These are phyloP conservation scores for Bergia sp. DNA, from an alignment of 92 coral and sea anemone genomes.

Conservation along the genomic window DNA sequence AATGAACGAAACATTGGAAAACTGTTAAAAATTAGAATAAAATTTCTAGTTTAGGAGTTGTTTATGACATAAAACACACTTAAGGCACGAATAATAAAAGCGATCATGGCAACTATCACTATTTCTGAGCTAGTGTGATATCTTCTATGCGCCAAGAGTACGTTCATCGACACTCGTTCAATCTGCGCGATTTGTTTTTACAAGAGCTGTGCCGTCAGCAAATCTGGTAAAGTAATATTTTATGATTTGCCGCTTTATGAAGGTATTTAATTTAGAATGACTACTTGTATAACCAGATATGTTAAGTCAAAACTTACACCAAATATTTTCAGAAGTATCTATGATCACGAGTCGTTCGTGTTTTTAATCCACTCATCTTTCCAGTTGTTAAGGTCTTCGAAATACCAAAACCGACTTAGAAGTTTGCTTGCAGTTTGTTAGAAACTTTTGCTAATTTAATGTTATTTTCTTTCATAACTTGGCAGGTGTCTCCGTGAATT, in stretches of 20 bases:
- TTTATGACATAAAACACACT: too few species aligned
- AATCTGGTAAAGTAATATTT: conserved; percentile 1
- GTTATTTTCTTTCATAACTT: conserved; percentile 1
- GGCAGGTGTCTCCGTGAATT: not conserved
- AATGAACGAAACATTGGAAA: too few species aligned
- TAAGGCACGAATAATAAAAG: too few species aligned
- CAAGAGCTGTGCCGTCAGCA: not conserved
- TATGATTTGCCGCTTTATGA: not conserved
- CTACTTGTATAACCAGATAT: not conserved
- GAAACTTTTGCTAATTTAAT: not conserved
- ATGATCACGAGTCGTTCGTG: too few species aligned
- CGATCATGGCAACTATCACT: not conserved
- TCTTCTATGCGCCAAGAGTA: conserved; percentile 8
- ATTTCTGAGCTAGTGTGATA: not conserved
- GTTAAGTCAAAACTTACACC: not conserved
- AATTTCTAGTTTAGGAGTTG: too few species aligned
- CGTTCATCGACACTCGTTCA: conserved; percentile 8
- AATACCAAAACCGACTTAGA: too few species aligned
- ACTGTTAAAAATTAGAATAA: too few species aligned
- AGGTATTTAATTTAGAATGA: not conserved
- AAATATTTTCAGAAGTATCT: too few species aligned
- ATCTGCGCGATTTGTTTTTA: conserved; percentile 28
- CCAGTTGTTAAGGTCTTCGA: too few species aligned
- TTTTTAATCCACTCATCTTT: too few species aligned
- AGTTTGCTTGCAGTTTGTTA: too few species aligned